Evolutionary conservation across 2,797 vertebrate genomes (phyloP).

Genomic region (Cyprinodon diabolis): DNA sequence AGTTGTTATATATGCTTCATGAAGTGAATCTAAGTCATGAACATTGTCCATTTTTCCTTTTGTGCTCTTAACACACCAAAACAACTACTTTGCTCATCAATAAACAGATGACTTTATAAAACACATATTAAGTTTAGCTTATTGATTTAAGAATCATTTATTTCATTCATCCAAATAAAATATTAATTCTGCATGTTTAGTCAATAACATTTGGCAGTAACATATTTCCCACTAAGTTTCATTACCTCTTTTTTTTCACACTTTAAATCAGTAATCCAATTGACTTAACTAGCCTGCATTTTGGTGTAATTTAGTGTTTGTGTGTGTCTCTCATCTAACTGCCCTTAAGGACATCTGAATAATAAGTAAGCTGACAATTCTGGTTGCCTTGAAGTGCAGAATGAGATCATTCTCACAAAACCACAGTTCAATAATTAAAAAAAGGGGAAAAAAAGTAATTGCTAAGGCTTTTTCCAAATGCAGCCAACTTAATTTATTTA

Average conservation of each 20-base stretch:
- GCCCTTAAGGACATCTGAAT: too few species aligned
- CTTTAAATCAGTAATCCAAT: not conserved
- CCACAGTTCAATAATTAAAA: not conserved
- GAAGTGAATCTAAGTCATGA: not conserved
- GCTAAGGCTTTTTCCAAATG: not conserved
- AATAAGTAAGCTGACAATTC: not conserved
- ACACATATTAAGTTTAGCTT: not conserved
- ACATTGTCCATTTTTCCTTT: not conserved
- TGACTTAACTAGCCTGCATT: not conserved
- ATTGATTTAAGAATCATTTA: not conserved
- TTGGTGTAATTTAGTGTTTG: not conserved
- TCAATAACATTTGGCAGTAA: not conserved
- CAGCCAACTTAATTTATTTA: too few species aligned
- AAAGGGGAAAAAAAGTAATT: not conserved
- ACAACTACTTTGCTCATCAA: not conserved
- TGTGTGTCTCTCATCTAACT: not conserved
- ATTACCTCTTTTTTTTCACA: not conserved
- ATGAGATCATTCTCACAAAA: not conserved
- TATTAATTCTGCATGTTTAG: not conserved
- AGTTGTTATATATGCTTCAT: constrained; percentile 11
- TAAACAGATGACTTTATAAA: not conserved
- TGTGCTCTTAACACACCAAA: constrained; percentile 4
- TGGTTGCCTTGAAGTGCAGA: not conserved
- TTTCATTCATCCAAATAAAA: not conserved
- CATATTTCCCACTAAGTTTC: not conserved